Evolutionary conservation across 2,888 invertebrate genomes (phyloP), one percentile per base, ranked within the genome.

Genomic region (Didymodactylos carnosus): DNA sequence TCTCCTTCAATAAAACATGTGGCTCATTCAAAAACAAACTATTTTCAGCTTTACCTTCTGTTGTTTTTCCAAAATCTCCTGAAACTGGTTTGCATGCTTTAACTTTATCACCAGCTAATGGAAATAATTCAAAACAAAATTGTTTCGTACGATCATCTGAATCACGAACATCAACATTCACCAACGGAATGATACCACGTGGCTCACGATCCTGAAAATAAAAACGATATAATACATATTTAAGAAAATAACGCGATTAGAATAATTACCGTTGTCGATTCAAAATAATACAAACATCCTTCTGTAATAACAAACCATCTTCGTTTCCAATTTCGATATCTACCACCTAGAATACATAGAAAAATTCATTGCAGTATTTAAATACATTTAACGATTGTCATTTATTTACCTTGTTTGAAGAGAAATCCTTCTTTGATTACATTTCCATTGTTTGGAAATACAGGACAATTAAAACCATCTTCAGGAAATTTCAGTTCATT

Each of bases 401-500:
- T 51, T n/a, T 35, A 0, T 51, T 80, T 87, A 94, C 62, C 95
- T 87, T 95, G 95, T 84, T 95, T 95, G 92, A 93, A 94, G 72
- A 95, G 87, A 95, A 95, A 95, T 69, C 95, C 95, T 85, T 97
- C 95, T 83, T 94, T 92, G 85, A 95, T 95, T 1, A 95, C 95
- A 84, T 97, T 95, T 87, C 97, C 97, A 35, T 62, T 35, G 35
- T n/a, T 62, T n/a, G 19, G 35, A 88, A 97, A 97, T 51, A 95
- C 95, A 84, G 94, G 94, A 86, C 95, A 95, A 86, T 95, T 95
- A 76, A 95, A 94, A 40, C 97, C 95, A 85, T 97, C 97, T 84
- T 95, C 95, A 11, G 97, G 95, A 81, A 97, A 97, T 86, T 97
- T 97, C 86, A 97, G 97, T 49, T 97, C 95, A 85, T 97, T 95